Base-by-base conservation (phyloP, 1,140 invertebrate genomes). In the Agrilus planipennis region DNA sequence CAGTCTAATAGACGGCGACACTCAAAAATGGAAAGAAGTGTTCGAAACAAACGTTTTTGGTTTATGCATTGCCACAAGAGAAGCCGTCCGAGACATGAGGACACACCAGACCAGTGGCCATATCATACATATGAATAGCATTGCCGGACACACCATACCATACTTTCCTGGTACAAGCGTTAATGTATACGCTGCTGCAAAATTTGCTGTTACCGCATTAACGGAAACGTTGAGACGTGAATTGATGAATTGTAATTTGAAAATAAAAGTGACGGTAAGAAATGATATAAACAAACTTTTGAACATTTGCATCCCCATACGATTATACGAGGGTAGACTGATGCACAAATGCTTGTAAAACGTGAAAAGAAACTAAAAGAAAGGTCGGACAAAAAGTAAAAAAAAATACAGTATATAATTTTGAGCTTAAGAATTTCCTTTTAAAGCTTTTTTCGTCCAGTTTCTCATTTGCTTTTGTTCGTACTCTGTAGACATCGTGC, bases 151-250 rank as follows among this genome's bases (percentile, higher is more conserved):
- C 46, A 57, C 47, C 7, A 44, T 62, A 1, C 38, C 47, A 9
- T 23, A 46, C 7, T 21, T 44, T 4, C 35, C 50, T 6, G 39
- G 36, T 10, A n/a, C n/a, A n/a, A n/a, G n/a, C n/a, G 47, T 64
- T 0, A 70, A 72, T 47, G 67, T 76, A 39, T 78, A 77, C 55
- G 56, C 64, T 22, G 73, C 72, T 3, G 71, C 71, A 6, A 79
- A 78, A 52, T 65, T 64, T 53, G 74, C 73, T 9, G 62, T 77
- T 1, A 65, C 58, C 10, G 70, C 73, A 12, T 59, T 79, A 29
- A 67, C 69, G 4, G 73, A 79, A 51, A 72, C 71, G 18, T 57
- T 76, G 21, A 58, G 73, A 9, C 57, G 60, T 22, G 73, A 76
- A 51, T 52, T 75, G 7, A 46, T 51, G 7, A 50, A 46, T 4